Evolutionary conservation across 2,113 vertebrate genomes (phyloP).

Genomic region (Colaptes auratus): DNA sequence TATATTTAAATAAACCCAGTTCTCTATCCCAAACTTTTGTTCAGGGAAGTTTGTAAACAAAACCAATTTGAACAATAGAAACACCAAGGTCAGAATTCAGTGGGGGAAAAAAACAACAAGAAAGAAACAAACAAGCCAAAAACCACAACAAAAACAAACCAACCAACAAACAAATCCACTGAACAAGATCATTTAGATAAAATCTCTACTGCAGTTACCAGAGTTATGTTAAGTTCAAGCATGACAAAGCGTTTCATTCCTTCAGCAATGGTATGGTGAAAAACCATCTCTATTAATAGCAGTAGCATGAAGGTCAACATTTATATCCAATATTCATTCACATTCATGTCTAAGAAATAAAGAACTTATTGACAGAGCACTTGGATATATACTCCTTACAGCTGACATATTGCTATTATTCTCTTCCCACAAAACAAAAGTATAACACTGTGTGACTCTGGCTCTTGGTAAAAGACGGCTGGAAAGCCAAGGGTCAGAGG

Average conservation of each 20-base stretch:
- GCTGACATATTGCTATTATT: neutral
- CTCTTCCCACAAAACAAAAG: neutral
- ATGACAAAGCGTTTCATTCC: slow-evolving; percentile 34
- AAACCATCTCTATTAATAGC: slow-evolving; percentile 41
- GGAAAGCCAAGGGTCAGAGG: neutral
- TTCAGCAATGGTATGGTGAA: neutral
- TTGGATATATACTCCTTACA: slow-evolving; percentile 3
- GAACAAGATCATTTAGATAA: neutral
- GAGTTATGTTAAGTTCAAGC: neutral
- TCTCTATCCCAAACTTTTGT: neutral
- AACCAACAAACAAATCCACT: neutral
- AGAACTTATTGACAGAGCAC: slow-evolving; percentile 22
- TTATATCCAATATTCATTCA: slow-evolving; percentile 38
- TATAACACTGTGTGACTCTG: neutral
- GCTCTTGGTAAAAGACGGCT: neutral
- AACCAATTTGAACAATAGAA: neutral
- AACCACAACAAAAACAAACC: neutral
- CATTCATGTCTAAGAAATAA: neutral
- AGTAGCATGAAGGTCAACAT: slow-evolving; percentile 24
- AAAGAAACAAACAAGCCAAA: no score
- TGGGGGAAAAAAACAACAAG: neutral
- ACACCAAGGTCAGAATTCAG: slow-evolving; percentile 10
- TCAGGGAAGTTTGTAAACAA: neutral
- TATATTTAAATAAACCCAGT: neutral
- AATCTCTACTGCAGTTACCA: neutral